phyloP scores from a whole-genome alignment of 1,140 invertebrate genomes.

The Drosophila prosaltans region DNA sequence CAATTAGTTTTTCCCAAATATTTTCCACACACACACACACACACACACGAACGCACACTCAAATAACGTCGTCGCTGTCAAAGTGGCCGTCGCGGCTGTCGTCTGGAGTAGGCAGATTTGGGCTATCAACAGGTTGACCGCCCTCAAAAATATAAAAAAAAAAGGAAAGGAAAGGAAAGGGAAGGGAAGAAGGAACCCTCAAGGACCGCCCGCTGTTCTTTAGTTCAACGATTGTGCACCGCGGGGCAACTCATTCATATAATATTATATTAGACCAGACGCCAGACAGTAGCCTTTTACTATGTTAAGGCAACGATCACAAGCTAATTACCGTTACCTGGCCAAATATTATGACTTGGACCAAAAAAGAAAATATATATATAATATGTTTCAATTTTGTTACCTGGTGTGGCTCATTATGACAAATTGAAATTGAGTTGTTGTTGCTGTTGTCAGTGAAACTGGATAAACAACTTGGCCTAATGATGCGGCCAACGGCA shows the following conservation, averaged over 20 bases:
- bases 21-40: too few species aligned
- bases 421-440: conserved; percentile 5
- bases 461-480: conserved; percentile 6
- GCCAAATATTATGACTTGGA: conserved; percentile 55
- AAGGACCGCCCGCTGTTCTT: conserved; percentile 6
- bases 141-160: conserved; percentile 48
- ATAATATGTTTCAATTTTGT: conserved; percentile 5
- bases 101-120: conserved; percentile 38
- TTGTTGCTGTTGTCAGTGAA: background rate
- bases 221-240: conserved; percentile 49
- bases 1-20: conserved; percentile 1
- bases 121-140: conserved; percentile 77
- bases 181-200: conserved; percentile 4
- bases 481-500: background rate
- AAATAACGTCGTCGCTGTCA: conserved; percentile 1
- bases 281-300: conserved; percentile 66
- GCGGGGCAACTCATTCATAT: conserved; percentile 72
- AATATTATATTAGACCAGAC: conserved; percentile 38
- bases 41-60: background rate
- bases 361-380: background rate
- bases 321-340: conserved; percentile 55
- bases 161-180: background rate
- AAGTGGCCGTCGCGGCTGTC: conserved; percentile 43
- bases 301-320: background rate
- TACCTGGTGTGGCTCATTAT: conserved; percentile 20